Percentiles rank a stretch among this genome's conserved stretches.
phyloP scores from a whole-genome alignment of 1,140 invertebrate species.

The Laupala kohalensis region DNA sequence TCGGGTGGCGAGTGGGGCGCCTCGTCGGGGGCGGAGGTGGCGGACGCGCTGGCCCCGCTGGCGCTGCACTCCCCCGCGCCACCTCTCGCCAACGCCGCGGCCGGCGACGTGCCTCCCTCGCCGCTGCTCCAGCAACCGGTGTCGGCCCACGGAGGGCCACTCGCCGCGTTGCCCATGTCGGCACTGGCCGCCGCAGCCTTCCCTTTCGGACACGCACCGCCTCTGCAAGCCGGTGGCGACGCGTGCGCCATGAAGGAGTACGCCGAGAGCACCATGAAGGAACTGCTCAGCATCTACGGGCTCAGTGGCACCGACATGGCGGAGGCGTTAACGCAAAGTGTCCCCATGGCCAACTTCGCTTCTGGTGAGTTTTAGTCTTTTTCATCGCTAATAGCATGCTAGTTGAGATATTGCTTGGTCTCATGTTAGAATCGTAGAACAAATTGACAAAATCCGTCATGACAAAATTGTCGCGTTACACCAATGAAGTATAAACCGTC shows the following conservation, averaged over 20 bases:
- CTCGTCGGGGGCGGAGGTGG: too few species aligned
- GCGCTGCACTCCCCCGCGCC: slow-evolving; percentile 33
- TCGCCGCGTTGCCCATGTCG: neutral
- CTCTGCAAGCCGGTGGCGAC: slow-evolving; percentile 19
- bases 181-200: neutral
- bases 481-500: too few species aligned
- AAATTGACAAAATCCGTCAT: too few species aligned
- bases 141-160: neutral
- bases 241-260: slow-evolving; percentile 36
- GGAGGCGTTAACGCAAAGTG: slow-evolving; percentile 27
- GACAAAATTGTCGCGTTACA: too few species aligned
- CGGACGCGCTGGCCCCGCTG: neutral
- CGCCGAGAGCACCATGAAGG: slow-evolving; percentile 43
- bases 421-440: too few species aligned
- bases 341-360: slow-evolving; percentile 30
- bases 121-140: neutral
- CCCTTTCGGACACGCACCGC: slow-evolving; percentile 4
- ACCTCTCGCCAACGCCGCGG: slow-evolving; percentile 23
- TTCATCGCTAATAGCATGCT: neutral
- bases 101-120: slow-evolving; percentile 4
- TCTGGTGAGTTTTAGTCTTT: slow-evolving; percentile 24
- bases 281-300: slow-evolving; percentile 42
- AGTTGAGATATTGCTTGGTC: too few species aligned
- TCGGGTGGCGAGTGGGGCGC: too few species aligned
- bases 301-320: slow-evolving; percentile 28